Percentiles rank a stretch among this genome's conserved stretches.
These are phyloP conservation scores for Tyria jacobaeae DNA, from an alignment of 2,888 invertebrate species.

Conservation along the genomic window DNA sequence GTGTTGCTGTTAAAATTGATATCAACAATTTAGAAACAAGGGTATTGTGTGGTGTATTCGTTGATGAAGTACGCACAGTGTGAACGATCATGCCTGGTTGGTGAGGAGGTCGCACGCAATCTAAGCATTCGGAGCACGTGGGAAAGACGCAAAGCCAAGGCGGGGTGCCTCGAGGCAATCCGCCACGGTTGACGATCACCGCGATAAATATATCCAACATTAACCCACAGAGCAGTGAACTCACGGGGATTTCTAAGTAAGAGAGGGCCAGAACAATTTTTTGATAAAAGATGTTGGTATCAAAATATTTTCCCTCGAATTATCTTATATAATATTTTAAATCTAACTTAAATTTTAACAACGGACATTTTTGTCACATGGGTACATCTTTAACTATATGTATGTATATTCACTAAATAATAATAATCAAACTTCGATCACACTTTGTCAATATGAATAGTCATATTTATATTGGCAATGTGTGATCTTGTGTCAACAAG, in stretches of 20 bases:
- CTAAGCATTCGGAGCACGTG: conserved; percentile 85
- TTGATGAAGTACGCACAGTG: conserved; percentile 62
- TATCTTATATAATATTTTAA: too few relatives aligned
- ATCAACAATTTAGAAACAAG: conserved; percentile 32
- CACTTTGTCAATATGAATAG: too few relatives aligned
- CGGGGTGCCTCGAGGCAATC: conserved; percentile 78
- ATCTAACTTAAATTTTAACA: too few relatives aligned
- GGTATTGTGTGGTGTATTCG: conserved; percentile 47
- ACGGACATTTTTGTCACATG: too few relatives aligned
- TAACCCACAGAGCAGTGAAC: conserved; percentile 75
- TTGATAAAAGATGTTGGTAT: too few relatives aligned
- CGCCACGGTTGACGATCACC: conserved; percentile 83
- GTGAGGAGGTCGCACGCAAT: conserved; percentile 84
- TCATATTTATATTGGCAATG: too few relatives aligned
- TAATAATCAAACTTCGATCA: too few relatives aligned
- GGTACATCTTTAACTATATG: too few relatives aligned
- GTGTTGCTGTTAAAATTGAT: conserved; percentile 54
- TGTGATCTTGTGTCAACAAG: too few relatives aligned
- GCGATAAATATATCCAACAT: conserved; percentile 83
- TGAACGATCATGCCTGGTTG: conserved; percentile 68
- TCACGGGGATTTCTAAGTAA: conserved; percentile 49
- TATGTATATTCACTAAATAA: too few relatives aligned
- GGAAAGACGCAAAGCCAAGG: conserved; percentile 77
- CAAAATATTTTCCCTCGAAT: too few relatives aligned
- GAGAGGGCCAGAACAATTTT: conserved; percentile 5